phyloP scores from a whole-genome alignment of 1,140 invertebrate species.

The Drosophila nasuta region DNA sequence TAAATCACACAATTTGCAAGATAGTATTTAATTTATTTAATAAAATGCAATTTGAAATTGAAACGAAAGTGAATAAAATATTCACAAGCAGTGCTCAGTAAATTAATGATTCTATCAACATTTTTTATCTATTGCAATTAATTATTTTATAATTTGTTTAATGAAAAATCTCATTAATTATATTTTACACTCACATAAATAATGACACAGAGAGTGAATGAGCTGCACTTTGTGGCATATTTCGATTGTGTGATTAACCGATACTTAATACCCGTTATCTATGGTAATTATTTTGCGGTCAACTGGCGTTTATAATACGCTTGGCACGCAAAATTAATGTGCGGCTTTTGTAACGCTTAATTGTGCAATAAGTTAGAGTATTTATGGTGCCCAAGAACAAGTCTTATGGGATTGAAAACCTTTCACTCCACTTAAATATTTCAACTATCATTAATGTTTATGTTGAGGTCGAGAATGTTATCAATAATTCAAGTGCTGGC shows the following conservation, averaged over 20 bases:
- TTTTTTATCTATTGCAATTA: neutral
- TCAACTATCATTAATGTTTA: too few species aligned
- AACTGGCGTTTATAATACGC: neutral
- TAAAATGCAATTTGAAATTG: neutral
- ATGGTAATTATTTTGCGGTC: constrained; percentile 6
- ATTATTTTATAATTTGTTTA: neutral
- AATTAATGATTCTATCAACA: neutral
- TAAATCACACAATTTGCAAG: too few species aligned
- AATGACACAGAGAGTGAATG: neutral
- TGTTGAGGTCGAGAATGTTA: neutral
- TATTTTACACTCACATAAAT: constrained; percentile 1
- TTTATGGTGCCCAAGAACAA: constrained; percentile 12
- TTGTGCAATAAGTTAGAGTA: constrained; percentile 13
- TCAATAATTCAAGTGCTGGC: neutral
- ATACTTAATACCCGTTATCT: constrained; percentile 29
- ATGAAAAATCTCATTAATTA: constrained; percentile 7
- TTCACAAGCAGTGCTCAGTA: neutral
- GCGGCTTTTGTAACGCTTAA: constrained; percentile 7
- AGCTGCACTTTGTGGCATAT: constrained; percentile 14
- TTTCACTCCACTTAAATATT: constrained; percentile 1
- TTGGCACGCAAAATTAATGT: constrained; percentile 20
- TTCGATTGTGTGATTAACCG: constrained; percentile 22
- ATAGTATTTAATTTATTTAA: neutral
- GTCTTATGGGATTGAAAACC: neutral
- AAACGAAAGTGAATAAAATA: neutral